Conservation (phyloP, 2,888 invertebrate species). For the Chironomus riparius region DNA sequence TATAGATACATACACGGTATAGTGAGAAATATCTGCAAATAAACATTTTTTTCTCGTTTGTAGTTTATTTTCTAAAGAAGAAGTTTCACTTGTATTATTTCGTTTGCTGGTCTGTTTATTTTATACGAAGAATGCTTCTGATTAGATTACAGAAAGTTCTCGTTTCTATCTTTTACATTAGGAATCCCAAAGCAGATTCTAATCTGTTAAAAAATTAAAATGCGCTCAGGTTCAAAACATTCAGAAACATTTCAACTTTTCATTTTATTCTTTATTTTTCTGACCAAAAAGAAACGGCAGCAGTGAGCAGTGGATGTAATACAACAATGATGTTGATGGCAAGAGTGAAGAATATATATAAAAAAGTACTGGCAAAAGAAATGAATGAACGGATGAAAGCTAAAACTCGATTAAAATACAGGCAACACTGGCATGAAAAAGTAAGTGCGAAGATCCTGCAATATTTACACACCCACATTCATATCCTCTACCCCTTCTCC, state of each 20-base stretch:
- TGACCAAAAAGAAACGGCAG: neutral
- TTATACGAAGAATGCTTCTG: too few species aligned
- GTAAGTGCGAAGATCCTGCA: constrained; percentile 24
- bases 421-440: neutral
- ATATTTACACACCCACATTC: constrained; percentile 21
- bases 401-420: constrained; percentile 21
- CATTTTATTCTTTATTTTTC: neutral
- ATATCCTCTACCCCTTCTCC: neutral
- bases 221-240: too few species aligned
- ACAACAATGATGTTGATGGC: too few species aligned
- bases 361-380: neutral
- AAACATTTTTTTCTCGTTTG: neutral
- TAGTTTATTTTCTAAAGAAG: too few species aligned
- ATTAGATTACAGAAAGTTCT: too few species aligned
- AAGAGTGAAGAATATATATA: too few species aligned
- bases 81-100: too few species aligned
- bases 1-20: neutral
- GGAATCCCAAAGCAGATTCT: too few species aligned
- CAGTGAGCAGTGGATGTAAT: neutral
- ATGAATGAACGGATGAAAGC: neutral
- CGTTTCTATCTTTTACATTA: too few species aligned
- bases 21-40: neutral
- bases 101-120: too few species aligned
- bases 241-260: neutral
- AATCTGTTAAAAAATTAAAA: too few species aligned